Evolutionary conservation across 2,113 vertebrate species (phyloP), one percentile per base, ranked within the genome.

Genomic region (Climacteris rufus): DNA sequence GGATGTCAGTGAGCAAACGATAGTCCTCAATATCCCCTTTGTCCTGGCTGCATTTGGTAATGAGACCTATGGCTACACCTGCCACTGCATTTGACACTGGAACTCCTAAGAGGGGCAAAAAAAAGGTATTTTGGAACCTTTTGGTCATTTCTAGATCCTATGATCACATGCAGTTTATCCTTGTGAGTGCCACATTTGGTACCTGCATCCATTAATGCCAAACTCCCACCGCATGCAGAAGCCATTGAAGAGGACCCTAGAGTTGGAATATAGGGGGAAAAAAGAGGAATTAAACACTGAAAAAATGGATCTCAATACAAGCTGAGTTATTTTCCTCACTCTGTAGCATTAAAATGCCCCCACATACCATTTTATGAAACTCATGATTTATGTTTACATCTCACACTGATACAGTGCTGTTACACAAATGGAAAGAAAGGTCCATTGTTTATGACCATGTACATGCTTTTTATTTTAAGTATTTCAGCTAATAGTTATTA

Each of bases 121-220:
- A 47, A 19, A 45, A 0, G 0, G 28, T 3, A n/a, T 31, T 82
- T 87, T 49, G 39, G 64, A 25, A 69, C 75, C 2, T 20, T 80
- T 23, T 30, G 15, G 7, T 39, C 12, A 76, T 28, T 40, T 60
- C 25, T 31, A 70, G 47, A 66, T 39, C 19, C 44, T 47, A 10
- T 21, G 35, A 28, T 20, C 24, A 23, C 19, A 27, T 4, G 19
- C 4, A n/a, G 14, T 37, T 74, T 52, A 54, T 39, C 27, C 5
- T 37, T 24, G 0, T 3, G 39, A 69, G 39, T 15, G 33, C 10
- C 3, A 1, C 13, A 23, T 56, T 83, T 70, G 74, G 72, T 98
- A 99, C 99, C 99, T 98, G 99, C 99, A 95, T 99, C 99, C 99
- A 99, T 99, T 56, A 99, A 97, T 11, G 99, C 99, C 66, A 99